phyloP scores from a whole-genome alignment of 2,888 invertebrate genomes.

The Orthosia cruda region DNA sequence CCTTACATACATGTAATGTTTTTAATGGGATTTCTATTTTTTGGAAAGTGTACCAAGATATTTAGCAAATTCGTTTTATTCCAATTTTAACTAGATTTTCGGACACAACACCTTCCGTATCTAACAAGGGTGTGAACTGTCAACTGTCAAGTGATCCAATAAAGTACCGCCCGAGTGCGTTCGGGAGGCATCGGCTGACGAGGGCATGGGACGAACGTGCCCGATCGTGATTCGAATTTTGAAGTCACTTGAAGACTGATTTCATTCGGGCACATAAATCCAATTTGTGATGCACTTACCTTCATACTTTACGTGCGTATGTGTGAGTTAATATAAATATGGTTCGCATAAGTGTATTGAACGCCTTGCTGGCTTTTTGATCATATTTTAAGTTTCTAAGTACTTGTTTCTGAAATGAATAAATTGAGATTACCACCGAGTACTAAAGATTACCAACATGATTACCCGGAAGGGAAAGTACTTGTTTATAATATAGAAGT shows the following conservation, averaged over 20 bases:
- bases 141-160: conserved; percentile 78
- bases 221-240: conserved; percentile 77
- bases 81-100: conserved; percentile 11
- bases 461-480: too few species aligned
- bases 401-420: too few species aligned
- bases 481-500: too few species aligned
- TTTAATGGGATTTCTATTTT: too few species aligned
- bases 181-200: conserved; percentile 68
- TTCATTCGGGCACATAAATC: conserved; percentile 63
- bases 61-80: not conserved
- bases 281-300: conserved; percentile 59
- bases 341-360: not conserved
- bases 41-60: too few species aligned
- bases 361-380: not conserved
- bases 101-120: conserved; percentile 9
- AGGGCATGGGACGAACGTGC: conserved; percentile 73
- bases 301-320: conserved; percentile 10
- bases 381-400: not conserved
- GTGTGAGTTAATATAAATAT: conserved; percentile 10
- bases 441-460: too few species aligned
- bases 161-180: conserved; percentile 62
- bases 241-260: conserved; percentile 73
- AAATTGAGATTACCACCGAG: too few species aligned
- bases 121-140: conserved; percentile 52
- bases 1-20: too few species aligned